phyloP scores from a whole-genome alignment of 2,888 invertebrate genomes.

The Tetropium fuscum region DNA sequence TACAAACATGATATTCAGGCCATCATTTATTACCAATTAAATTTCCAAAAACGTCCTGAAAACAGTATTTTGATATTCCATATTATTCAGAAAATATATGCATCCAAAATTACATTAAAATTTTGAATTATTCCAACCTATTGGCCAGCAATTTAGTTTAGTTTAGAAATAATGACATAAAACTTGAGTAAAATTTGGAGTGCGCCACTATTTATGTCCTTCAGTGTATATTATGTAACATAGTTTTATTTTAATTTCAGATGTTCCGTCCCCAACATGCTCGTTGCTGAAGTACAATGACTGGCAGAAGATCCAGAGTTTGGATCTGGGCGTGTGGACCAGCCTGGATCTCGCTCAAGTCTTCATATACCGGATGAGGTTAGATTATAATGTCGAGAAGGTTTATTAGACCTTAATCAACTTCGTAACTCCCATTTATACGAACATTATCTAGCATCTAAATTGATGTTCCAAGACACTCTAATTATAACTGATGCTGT shows the following conservation, averaged over 20 bases:
- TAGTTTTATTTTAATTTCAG: slow-evolving; percentile 62
- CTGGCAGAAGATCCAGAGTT: slow-evolving; percentile 65
- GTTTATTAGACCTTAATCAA: not conserved
- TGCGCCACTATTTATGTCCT: too few relatives aligned
- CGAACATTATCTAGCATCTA: not conserved
- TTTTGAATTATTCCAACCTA: too few relatives aligned
- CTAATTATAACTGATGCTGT: not conserved
- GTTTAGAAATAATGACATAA: too few relatives aligned
- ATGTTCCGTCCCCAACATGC: slow-evolving; percentile 66
- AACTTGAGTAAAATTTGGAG: too few relatives aligned
- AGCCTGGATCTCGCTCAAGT: slow-evolving; percentile 67
- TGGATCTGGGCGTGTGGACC: slow-evolving; percentile 66
- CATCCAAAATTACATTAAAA: too few relatives aligned
- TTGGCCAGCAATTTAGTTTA: too few relatives aligned
- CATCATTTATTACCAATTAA: too few relatives aligned
- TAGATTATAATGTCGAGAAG: slow-evolving; percentile 41
- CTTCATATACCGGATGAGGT: slow-evolving; percentile 69
- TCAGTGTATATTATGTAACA: too few relatives aligned
- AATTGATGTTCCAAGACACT: not conserved
- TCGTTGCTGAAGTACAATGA: slow-evolving; percentile 66
- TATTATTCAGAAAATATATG: too few relatives aligned
- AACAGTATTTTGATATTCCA: too few relatives aligned
- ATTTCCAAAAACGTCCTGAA: too few relatives aligned
- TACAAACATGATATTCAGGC: too few relatives aligned
- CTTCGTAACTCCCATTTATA: not conserved